Conservation (phyloP, 2,797 vertebrate species). For the Stomatorhinus walkeri region DNA sequence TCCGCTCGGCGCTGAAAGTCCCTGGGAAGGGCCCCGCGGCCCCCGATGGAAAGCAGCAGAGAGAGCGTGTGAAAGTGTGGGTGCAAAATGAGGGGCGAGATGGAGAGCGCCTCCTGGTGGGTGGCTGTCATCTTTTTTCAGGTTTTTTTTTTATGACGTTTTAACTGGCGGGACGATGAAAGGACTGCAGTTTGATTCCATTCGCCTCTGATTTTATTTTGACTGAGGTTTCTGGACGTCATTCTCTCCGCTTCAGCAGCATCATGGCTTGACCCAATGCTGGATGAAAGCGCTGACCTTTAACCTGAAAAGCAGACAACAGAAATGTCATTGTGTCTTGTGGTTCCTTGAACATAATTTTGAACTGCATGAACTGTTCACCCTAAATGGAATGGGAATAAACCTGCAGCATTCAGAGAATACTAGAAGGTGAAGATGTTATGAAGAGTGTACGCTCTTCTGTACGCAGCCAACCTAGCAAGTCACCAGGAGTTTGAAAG, state of each 20-base stretch:
- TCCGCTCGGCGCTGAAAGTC: conserved; percentile 49
- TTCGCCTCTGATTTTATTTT: neutral
- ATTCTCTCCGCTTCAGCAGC: neutral
- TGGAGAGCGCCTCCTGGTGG: neutral
- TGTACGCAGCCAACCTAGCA: neutral
- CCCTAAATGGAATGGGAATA: neutral
- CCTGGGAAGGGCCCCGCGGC: conserved; percentile 48
- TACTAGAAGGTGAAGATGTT: neutral
- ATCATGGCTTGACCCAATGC: neutral
- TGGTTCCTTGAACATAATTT: neutral
- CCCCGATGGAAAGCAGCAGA: conserved; percentile 33
- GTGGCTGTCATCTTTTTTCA: conserved; percentile 54
- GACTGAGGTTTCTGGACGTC: neutral
- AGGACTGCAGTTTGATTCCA: neutral
- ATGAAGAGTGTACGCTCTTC: neutral
- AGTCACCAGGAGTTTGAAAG: neutral
- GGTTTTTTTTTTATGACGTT: conserved; percentile 59
- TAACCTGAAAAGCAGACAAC: neutral
- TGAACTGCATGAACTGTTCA: neutral
- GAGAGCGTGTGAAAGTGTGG: conserved; percentile 7
- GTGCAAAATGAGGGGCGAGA: conserved; percentile 17
- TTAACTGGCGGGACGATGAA: neutral
- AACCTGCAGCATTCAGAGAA: neutral
- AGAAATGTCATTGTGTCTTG: neutral
- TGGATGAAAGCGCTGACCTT: neutral